Evolutionary conservation across 2,113 vertebrate species (phyloP), one percentile per base, ranked within the genome.

Genomic region (Tachycineta bicolor): DNA sequence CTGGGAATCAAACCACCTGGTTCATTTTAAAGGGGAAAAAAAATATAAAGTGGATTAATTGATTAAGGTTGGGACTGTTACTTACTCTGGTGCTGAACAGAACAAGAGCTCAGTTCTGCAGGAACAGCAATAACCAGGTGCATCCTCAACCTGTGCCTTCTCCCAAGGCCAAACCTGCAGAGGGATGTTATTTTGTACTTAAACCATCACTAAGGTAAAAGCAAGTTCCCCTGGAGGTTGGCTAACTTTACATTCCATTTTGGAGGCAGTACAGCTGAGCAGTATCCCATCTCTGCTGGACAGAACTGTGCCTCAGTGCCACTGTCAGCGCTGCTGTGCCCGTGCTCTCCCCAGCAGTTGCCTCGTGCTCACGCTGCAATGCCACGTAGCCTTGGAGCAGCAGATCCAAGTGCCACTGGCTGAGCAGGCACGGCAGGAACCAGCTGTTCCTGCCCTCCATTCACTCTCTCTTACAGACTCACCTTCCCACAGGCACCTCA

Each of bases 311-410:
- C 34, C 41, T 5, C 50, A 17, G 39, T 12, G 28, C 58, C 7
- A 0, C 23, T 26, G 6, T 5, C 65, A 47, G 47, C 0, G 0
- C 33, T 28, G 67, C 58, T 1, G 1, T 34, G 37, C 16, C 68
- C 4, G 0, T 11, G 25, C 37, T 58, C 4, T 0, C 44, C 14
- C 53, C 63, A 21, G 28, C 43, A 63, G 55, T 0, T 39, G n/a
- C n/a, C 21, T 53, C 2, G 0, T 4, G 49, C 1, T 1, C 43
- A 26, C 26, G 1, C 17, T 81, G 46, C 0, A 0, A 37, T 79
- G 50, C 16, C 2, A 1, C 3, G 0, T 5, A 2, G 37, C 3
- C 1, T 9, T 3, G 3, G 52, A 37, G 47, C 3, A 10, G 59
- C 17, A 44, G 28, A 82, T 20, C 26, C 1, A 0, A 65, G 47